Evolutionary conservation across 2,113 vertebrate species (phyloP).

Genomic region (Dasyurus viverrinus): DNA sequence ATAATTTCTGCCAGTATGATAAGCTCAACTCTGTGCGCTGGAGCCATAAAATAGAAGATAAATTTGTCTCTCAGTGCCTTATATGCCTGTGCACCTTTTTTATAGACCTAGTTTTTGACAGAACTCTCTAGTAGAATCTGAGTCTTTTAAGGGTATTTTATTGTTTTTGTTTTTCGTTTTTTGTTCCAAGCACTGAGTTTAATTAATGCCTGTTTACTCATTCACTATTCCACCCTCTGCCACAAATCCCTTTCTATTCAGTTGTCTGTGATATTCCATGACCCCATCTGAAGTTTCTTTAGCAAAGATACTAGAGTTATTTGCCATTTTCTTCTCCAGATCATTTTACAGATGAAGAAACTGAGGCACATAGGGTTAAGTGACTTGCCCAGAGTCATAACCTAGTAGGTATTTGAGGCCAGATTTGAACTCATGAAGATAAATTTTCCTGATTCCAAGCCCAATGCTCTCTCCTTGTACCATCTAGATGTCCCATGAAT

Average conservation of each 20-base stretch:
- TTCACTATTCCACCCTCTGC: background rate
- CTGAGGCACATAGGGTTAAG: background rate
- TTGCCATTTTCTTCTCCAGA: too few species aligned
- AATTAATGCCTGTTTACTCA: background rate
- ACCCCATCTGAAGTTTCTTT: too few species aligned
- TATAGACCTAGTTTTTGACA: background rate
- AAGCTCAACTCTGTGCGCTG: background rate
- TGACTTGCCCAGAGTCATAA: background rate
- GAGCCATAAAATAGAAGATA: conserved; percentile 20
- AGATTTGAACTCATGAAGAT: background rate
- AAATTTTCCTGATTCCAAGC: background rate
- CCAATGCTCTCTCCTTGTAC: background rate
- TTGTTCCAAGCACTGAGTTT: background rate
- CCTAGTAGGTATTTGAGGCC: background rate
- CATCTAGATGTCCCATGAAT: background rate
- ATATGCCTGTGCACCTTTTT: background rate
- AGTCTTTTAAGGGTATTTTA: background rate
- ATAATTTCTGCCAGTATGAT: background rate
- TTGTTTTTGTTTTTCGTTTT: background rate
- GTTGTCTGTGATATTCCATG: too few species aligned
- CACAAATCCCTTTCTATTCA: background rate
- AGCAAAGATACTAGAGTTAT: too few species aligned
- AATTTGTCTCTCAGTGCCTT: background rate
- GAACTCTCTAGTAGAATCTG: background rate
- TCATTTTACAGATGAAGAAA: too few species aligned